Evolutionary conservation across 1,140 invertebrate genomes (phyloP).

Genomic region (Calycopis cecrops): DNA sequence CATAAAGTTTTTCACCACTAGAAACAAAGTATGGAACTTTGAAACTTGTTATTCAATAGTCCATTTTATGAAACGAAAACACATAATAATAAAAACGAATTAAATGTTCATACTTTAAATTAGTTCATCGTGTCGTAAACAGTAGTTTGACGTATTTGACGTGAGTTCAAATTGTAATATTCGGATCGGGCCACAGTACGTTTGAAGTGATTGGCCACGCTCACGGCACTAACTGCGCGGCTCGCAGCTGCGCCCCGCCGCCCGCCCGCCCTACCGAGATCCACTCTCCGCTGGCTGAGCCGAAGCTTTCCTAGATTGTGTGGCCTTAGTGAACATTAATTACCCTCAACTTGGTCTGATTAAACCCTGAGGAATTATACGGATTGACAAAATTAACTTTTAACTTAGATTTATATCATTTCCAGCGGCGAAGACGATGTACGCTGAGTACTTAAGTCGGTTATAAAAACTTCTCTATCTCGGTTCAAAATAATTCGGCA

Average conservation of each 20-base stretch:
- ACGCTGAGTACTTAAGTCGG: conserved; percentile 16
- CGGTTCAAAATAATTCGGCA: no score
- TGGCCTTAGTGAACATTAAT: conserved; percentile 72
- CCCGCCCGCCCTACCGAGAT: conserved; percentile 32
- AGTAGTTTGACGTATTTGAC: no score
- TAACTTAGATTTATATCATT: conserved; percentile 68
- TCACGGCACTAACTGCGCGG: conserved; percentile 43
- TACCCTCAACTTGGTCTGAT: conserved; percentile 72
- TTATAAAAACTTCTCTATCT: neutral
- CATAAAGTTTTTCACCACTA: no score
- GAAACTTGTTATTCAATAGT: no score
- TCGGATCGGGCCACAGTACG: conserved; percentile 19
- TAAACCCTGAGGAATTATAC: conserved; percentile 73
- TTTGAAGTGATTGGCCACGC: conserved; percentile 36
- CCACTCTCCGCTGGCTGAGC: conserved; percentile 55
- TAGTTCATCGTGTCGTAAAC: no score
- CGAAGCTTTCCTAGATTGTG: conserved; percentile 68
- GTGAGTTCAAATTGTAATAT: no score
- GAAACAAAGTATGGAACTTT: no score
- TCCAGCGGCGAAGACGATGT: conserved; percentile 26
- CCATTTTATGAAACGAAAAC: no score
- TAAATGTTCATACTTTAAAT: no score
- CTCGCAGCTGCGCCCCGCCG: conserved; percentile 26
- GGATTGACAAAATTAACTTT: conserved; percentile 74
- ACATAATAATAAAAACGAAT: no score